A percentile compares a stretch with the other conserved stretches of the same genome.
phyloP scores from a whole-genome alignment of 2,888 invertebrate genomes.

The Osmoderma eremita region DNA sequence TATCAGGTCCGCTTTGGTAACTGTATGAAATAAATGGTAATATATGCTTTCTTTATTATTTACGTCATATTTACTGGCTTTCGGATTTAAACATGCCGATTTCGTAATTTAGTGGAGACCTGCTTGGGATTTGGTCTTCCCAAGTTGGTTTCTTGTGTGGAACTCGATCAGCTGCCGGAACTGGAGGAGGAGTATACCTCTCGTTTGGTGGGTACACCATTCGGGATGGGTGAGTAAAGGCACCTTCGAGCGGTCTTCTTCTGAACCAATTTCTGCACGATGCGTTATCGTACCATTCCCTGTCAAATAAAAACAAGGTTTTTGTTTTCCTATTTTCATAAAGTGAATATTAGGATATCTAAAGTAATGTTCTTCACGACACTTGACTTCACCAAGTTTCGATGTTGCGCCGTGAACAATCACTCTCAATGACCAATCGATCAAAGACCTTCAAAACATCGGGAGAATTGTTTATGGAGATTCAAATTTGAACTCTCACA shows the following conservation, averaged over 20 bases:
- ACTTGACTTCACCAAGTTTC: no score
- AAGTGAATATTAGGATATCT: no score
- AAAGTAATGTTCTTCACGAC: no score
- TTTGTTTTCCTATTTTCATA: no score
- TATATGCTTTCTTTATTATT: constrained; percentile 24
- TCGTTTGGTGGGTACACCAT: constrained; percentile 94
- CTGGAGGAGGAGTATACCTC: constrained; percentile 81
- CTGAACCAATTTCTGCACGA: constrained; percentile 89
- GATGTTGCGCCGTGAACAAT: no score
- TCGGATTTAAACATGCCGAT: constrained; percentile 83
- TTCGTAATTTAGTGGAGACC: constrained; percentile 86
- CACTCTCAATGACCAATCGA: no score
- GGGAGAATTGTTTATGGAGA: no score
- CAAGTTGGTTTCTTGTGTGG: constrained; percentile 67
- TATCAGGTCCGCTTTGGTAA: constrained; percentile 97
- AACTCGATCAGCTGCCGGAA: constrained; percentile 71
- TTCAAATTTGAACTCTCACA: no score
- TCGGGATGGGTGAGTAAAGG: constrained; percentile 89
- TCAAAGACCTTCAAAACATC: no score
- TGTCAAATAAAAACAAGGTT: constrained; percentile 54
- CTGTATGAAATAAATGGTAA: constrained; percentile 63
- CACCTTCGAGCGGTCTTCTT: constrained; percentile 82
- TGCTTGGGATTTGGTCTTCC: constrained; percentile 78
- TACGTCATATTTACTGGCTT: constrained; percentile 79
- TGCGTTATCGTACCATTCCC: constrained; percentile 91